Evolutionary conservation across 2,113 vertebrate species (phyloP).

Genomic region (Rana temporaria): DNA sequence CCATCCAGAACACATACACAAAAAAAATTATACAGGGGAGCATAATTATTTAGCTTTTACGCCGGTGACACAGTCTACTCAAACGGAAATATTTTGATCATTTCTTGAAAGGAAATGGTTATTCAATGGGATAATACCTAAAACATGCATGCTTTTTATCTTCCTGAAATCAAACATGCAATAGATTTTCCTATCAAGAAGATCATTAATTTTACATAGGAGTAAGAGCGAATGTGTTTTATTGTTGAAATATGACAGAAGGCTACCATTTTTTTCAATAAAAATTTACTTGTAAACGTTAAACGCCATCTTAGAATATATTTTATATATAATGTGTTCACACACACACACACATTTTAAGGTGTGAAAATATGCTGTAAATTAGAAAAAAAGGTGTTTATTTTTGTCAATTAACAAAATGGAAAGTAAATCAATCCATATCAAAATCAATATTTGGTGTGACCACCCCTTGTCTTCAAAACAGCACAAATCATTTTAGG

Average conservation of each 20-base stretch:
- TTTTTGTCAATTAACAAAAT: no score
- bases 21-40: conserved; percentile 60
- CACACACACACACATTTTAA: no score
- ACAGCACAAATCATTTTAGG: no score
- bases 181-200: conserved; percentile 33
- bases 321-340: no score
- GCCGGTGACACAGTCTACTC: conserved; percentile 63
- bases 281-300: no score
- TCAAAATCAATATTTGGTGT: no score
- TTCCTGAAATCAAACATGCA: conserved; percentile 43
- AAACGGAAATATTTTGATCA: conserved; percentile 65
- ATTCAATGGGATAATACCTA: conserved; percentile 42
- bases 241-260: neutral
- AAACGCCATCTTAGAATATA: no score
- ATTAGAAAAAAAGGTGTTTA: no score
- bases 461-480: no score
- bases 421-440: no score
- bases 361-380: no score
- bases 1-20: conserved; percentile 67
- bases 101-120: conserved; percentile 61
- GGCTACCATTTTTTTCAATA: neutral
- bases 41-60: conserved; percentile 71
- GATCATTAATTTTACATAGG: conserved; percentile 42
- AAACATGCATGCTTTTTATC: conserved; percentile 37
- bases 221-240: neutral